Percentiles rank a stretch among this genome's conserved stretches.
phyloP scores from a whole-genome alignment of 2,888 invertebrate species.

The Stictocephala bisonia region DNA sequence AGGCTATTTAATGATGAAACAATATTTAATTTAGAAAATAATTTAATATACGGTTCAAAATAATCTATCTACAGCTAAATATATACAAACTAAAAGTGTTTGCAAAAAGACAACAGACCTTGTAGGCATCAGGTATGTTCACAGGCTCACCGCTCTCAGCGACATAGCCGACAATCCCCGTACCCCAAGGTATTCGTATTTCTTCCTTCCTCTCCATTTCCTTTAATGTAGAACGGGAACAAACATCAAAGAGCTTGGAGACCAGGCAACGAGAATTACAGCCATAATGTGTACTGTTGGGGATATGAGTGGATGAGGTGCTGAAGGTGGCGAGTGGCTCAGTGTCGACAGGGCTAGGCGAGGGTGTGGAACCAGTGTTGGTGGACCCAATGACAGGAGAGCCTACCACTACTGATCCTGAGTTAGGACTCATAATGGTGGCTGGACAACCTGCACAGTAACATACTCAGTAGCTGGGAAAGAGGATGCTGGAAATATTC shows the following conservation, averaged over 20 bases:
- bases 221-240: slow-evolving; percentile 89
- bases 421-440: slow-evolving; percentile 44
- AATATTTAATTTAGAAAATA: not conserved
- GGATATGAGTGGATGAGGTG: slow-evolving; percentile 48
- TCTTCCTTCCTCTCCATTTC: slow-evolving; percentile 94
- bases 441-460: slow-evolving; percentile 36
- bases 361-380: slow-evolving; percentile 53
- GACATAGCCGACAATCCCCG: slow-evolving; percentile 94
- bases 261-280: slow-evolving; percentile 77
- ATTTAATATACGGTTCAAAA: not conserved
- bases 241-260: slow-evolving; percentile 95
- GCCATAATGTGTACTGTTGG: slow-evolving; percentile 47
- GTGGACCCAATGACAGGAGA: slow-evolving; percentile 55
- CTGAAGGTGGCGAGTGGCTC: slow-evolving; percentile 38
- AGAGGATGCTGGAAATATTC: too few relatives aligned
- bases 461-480: too few relatives aligned
- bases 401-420: slow-evolving; percentile 54
- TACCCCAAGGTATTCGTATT: slow-evolving; percentile 94
- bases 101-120: too few relatives aligned
- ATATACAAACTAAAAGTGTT: too few relatives aligned
- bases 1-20: too few relatives aligned
- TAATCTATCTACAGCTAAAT: too few relatives aligned
- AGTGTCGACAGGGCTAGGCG: not conserved
- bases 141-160: slow-evolving; percentile 93
- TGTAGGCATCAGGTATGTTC: slow-evolving; percentile 96